Base-by-base conservation (phyloP, 2,113 vertebrate species). In the Chionodraco myersi region DNA sequence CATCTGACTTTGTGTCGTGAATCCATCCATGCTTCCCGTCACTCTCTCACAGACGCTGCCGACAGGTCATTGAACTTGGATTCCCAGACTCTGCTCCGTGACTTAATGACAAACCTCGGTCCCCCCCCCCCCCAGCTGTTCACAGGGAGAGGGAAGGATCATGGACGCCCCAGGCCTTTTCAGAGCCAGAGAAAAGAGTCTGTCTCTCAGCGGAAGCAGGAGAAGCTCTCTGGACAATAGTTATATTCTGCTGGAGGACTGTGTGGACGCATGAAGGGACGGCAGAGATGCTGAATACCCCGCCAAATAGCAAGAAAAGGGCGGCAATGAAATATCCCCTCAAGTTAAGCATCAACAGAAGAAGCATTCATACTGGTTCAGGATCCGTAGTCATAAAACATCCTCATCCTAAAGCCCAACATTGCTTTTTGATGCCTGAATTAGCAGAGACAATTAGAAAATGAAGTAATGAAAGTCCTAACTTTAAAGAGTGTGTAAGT, bases 191-290 rank as follows among this genome's bases (percentile, higher is more conserved):
- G 85, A 92, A 89, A 85, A 48, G 74, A 91, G 89, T 83, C 85
- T 82, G 87, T 91, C 80, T 85, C 78, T 73, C 48, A 67, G 83
- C 67, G 74, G 87, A 88, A 91, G 78, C 77, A 4, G 36, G 6
- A 75, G 75, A 69, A 47, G 59, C 79, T 80, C 60, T 10, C 41
- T 44, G 26, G 72, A 94, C 92, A 95, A 94, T 88, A 69, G 74
- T 36, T 18, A 75, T 70, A 93, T 94, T 94, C 89, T 91, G 75
- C 71, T n/a, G 44, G 30, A 71, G 59, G 63, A 73, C 58, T 47
- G 62, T 12, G 62, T 41, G 54, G 65, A 82, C 62, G 68, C 70
- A 54, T 63, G 64, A 74, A 72, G 30, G 15, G 34, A 15, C 3
- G 7, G 51, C 71, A 34, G 44, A 65, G 80, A 79, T 9, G 30